Conservation (phyloP, 2,113 vertebrate genomes). For the Scytalopus superciliaris region DNA sequence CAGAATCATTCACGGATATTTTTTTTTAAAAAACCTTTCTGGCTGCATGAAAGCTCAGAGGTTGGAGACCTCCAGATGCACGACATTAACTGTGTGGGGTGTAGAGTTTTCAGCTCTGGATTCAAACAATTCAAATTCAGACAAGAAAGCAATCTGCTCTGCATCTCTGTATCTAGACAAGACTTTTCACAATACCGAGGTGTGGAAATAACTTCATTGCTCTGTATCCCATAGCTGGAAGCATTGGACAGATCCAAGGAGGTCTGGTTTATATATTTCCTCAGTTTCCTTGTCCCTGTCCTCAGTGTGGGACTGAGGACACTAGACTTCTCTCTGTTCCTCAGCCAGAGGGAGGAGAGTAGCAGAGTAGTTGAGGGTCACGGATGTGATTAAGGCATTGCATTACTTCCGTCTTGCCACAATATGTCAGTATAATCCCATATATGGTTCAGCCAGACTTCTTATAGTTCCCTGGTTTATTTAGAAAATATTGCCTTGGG, state of each 20-base stretch:
- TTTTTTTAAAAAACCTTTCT: background rate
- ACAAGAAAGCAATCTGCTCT: background rate
- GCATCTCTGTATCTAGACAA: accelerated
- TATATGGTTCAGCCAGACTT: background rate
- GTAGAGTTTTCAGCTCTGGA: background rate
- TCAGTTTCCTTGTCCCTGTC: background rate
- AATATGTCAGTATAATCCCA: slow-evolving; percentile 44
- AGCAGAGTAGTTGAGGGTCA: background rate
- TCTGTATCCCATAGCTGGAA: background rate
- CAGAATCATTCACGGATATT: background rate
- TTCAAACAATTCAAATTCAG: background rate
- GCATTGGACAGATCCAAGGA: background rate
- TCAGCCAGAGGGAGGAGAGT: background rate
- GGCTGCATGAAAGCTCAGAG: background rate
- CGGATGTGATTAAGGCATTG: background rate
- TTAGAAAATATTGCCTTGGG: background rate
- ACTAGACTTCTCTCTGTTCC: background rate
- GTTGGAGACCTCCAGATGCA: background rate
- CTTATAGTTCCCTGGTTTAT: background rate
- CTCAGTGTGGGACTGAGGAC: background rate
- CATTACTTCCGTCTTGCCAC: slow-evolving; percentile 37
- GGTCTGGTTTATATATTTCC: background rate
- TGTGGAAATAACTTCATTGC: background rate
- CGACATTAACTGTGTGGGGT: background rate
- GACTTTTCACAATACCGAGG: background rate